These are phyloP conservation scores for Ormyrus nitidulus DNA, from an alignment of 2,888 invertebrate genomes.

Conservation along the genomic window DNA sequence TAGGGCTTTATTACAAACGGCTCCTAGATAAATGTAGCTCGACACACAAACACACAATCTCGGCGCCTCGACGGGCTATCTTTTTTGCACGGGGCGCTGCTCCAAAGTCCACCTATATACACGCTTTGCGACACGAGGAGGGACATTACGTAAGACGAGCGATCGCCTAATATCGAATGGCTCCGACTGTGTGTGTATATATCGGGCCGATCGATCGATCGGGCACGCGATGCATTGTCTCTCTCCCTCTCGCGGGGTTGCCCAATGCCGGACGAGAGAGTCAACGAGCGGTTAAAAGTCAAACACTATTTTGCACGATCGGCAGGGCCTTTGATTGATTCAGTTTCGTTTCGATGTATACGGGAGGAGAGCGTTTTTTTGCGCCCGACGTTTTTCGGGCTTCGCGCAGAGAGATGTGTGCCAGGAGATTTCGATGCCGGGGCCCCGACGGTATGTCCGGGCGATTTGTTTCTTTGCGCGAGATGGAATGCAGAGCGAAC, in stretches of 20 bases:
- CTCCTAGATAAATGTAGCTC: conserved; percentile 18
- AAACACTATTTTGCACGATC: background rate
- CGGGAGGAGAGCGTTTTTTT: too few relatives aligned
- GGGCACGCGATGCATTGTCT: conserved; percentile 50
- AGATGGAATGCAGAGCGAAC: too few relatives aligned
- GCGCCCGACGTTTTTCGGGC: too few relatives aligned
- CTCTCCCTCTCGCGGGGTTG: background rate
- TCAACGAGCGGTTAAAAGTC: background rate
- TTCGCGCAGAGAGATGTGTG: too few relatives aligned
- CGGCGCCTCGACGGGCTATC: background rate
- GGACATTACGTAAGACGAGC: conserved; percentile 22
- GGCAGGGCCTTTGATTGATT: background rate
- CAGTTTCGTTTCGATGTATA: too few relatives aligned
- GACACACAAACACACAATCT: too few relatives aligned
- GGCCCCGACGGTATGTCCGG: too few relatives aligned
- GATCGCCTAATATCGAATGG: conserved; percentile 38
- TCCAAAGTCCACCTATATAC: background rate
- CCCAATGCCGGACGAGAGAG: conserved; percentile 8
- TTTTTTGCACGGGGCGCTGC: conserved; percentile 13
- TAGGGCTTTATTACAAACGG: conserved; percentile 33
- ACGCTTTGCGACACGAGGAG: conserved; percentile 15
- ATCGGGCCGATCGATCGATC: conserved; percentile 38
- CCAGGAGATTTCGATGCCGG: too few relatives aligned
- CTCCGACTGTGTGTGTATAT: background rate
- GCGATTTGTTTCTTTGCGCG: too few relatives aligned